Evolutionary conservation across 2,888 invertebrate genomes (phyloP), one percentile per base, ranked within the genome.

Genomic region (Phyllotreta cruciferae): DNA sequence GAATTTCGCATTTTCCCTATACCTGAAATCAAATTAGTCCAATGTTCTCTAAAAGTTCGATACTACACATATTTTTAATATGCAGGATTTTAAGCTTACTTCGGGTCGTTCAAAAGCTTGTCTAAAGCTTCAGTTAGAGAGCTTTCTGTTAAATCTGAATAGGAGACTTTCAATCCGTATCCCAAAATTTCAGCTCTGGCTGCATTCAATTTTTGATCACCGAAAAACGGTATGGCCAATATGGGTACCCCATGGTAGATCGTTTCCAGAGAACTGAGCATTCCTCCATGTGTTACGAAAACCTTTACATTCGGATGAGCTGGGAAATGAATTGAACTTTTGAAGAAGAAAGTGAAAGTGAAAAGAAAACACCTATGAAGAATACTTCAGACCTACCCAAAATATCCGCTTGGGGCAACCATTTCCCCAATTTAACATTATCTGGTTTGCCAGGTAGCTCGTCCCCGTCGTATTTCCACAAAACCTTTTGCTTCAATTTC

Each of bases 381-480:
- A n/a, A 41, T 13, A 24, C 34, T n/a, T 3, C 6, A 34, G 2
- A 53, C 88, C 87, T 80, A 93, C 93, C 89, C 58, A 94, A 82
- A 73, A 94, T 84, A 75, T 91, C 90, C 73, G 88, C 87, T 75
- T 94, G 94, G 0, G 93, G 93, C 70, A 90, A 77, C 91, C 91
- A 92, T 63, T 84, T 85, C 47, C 82, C 82, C 5, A 85, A 78
- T 76, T 85, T 85, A 6, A 92, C 81, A 77, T 91, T 91, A 60
- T 84, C 81, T 34, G 87, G 86, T 68, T 88, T 83, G 35, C 82
- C 80, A 67, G 86, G 74, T 36, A 60, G 73, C 34, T 87, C 85
- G 55, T 84, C 83, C 0, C 84, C 84, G 75, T 91, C 91, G 88
- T 89, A 91, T 83, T 91, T 92, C 92, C 91, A 93, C 52, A 93